Evolutionary conservation across 2,797 vertebrate species (phyloP).

Genomic region (Galago senegalensis): DNA sequence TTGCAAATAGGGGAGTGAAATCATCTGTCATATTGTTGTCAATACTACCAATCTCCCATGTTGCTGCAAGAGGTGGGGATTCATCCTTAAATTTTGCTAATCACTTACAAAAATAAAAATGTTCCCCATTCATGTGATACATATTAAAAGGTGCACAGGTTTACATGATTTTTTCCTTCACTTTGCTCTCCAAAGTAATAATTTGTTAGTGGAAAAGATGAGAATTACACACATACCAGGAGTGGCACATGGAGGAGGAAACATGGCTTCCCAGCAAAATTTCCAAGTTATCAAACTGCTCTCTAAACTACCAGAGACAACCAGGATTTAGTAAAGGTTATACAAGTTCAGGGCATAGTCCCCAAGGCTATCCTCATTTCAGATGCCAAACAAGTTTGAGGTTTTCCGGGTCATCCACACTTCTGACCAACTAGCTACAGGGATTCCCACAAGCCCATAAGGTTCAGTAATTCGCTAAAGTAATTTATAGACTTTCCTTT

Average conservation of each 20-base stretch:
- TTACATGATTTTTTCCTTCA: background rate
- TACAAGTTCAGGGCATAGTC: background rate
- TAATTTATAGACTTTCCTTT: background rate
- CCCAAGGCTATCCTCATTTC: background rate
- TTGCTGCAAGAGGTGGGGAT: background rate
- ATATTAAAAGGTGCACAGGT: background rate
- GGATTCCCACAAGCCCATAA: background rate
- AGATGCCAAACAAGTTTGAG: background rate
- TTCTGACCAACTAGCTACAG: background rate
- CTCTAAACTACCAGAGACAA: background rate
- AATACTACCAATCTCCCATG: constrained; percentile 61
- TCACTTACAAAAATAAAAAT: constrained; percentile 46
- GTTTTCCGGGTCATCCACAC: fast-evolving
- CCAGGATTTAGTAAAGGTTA: background rate
- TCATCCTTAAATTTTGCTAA: constrained; percentile 6
- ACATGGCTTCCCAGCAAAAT: background rate
- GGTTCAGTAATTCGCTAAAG: background rate
- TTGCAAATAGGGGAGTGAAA: constrained; percentile 22
- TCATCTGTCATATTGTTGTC: constrained; percentile 41
- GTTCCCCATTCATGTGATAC: background rate
- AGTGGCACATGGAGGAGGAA: background rate
- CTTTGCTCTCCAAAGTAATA: background rate
- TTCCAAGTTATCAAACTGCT: background rate
- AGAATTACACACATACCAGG: background rate
- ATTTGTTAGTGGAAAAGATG: background rate